A percentile compares a stretch with the other conserved stretches of the same genome.
These are phyloP conservation scores for Ormyrus thymus DNA, from an alignment of 2,888 invertebrate genomes.

Conservation along the genomic window DNA sequence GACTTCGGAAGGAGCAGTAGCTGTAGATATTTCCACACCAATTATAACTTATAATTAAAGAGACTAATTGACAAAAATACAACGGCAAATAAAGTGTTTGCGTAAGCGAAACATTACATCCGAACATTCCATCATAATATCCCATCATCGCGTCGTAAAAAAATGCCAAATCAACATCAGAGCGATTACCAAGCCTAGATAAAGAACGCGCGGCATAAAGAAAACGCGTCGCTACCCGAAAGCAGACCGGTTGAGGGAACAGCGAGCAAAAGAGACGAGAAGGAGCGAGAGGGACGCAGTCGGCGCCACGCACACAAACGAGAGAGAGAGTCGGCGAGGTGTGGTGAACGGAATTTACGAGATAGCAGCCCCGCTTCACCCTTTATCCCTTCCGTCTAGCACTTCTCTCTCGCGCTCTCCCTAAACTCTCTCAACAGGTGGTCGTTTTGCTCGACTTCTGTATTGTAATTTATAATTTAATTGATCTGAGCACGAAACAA, in stretches of 20 bases:
- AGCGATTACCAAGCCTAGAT: too few species aligned
- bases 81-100: too few species aligned
- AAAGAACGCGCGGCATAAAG: neutral
- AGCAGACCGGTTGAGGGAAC: slow-evolving; percentile 31
- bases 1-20: too few species aligned
- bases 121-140: too few species aligned
- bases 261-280: slow-evolving; percentile 30
- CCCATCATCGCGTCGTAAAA: too few species aligned
- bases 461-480: slow-evolving; percentile 74
- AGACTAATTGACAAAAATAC: too few species aligned
- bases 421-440: slow-evolving; percentile 70
- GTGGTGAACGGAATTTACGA: slow-evolving; percentile 72
- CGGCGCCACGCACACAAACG: slow-evolving; percentile 51
- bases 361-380: slow-evolving; percentile 70
- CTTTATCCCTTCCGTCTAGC: slow-evolving; percentile 60
- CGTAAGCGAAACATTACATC: too few species aligned
- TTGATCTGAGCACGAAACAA: slow-evolving; percentile 68
- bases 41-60: too few species aligned
- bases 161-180: too few species aligned
- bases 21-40: too few species aligned
- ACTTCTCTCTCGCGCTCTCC: slow-evolving; percentile 57
- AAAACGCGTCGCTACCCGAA: slow-evolving; percentile 42
- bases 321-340: slow-evolving; percentile 55
- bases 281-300: slow-evolving; percentile 20
- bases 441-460: slow-evolving; percentile 73